phyloP scores from a whole-genome alignment of 2,888 invertebrate genomes.

The Crossocerus cetratus region DNA sequence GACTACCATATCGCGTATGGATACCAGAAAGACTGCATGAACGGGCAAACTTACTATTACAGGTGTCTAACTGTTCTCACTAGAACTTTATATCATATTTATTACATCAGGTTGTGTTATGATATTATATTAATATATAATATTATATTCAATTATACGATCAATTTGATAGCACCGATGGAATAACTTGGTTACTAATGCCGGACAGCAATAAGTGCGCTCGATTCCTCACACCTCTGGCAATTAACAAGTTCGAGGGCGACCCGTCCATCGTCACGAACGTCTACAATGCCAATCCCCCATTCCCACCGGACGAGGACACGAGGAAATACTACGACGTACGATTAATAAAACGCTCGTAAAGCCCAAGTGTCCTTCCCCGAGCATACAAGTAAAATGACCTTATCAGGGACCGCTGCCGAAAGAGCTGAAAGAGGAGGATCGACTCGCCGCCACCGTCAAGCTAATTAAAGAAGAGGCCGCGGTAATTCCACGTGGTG shows the following conservation, averaged over 20 bases:
- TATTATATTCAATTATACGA: neutral
- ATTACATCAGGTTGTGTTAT: no score
- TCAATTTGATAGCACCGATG: conserved; percentile 78
- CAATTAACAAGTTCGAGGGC: conserved; percentile 78
- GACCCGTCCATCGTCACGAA: conserved; percentile 66
- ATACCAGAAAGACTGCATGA: conserved; percentile 84
- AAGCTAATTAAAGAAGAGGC: conserved; percentile 86
- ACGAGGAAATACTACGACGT: conserved; percentile 50
- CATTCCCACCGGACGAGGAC: conserved; percentile 69
- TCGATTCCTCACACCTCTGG: conserved; percentile 76
- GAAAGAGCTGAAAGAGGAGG: conserved; percentile 85
- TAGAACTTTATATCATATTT: no score
- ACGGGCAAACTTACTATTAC: conserved; percentile 87
- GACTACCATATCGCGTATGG: conserved; percentile 93
- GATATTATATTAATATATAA: no score
- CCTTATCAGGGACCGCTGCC: conserved; percentile 74
- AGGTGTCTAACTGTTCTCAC: no score
- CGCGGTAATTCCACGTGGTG: conserved; percentile 88
- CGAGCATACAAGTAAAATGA: neutral
- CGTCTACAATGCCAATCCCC: conserved; percentile 78
- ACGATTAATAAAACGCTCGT: conserved; percentile 17
- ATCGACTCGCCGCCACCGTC: conserved; percentile 85
- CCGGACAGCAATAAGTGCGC: conserved; percentile 78
- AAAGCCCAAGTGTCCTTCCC: neutral
- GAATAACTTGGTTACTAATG: conserved; percentile 83